These are phyloP conservation scores for Sebastes miniatus DNA, from an alignment of 2,797 vertebrate genomes.

Conservation along the genomic window DNA sequence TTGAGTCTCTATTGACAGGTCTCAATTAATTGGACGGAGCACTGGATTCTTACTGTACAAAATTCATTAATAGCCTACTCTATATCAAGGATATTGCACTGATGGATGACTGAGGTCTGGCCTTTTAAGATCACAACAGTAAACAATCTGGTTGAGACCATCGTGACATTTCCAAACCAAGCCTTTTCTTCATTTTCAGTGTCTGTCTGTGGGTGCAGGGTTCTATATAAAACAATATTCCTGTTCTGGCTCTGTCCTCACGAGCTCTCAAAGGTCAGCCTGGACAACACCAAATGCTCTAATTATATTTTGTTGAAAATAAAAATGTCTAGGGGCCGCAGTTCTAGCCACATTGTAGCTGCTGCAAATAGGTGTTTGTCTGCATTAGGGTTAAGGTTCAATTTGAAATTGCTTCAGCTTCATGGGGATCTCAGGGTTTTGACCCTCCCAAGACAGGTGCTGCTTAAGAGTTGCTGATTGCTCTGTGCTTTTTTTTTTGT, in stretches of 20 bases:
- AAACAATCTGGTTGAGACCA: conserved; percentile 44
- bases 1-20: conserved; percentile 60
- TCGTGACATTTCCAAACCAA: conserved; percentile 59
- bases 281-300: conserved; percentile 46
- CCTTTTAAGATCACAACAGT: conserved; percentile 44
- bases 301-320: conserved; percentile 60
- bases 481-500: background rate
- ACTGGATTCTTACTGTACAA: conserved; percentile 30
- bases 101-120: conserved; percentile 40
- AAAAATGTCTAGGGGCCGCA: conserved; percentile 16
- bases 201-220: background rate
- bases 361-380: conserved; percentile 30
- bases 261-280: conserved; percentile 66
- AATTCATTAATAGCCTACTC: conserved; percentile 38
- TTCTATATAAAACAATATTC: conserved; percentile 53
- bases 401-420: conserved; percentile 42
- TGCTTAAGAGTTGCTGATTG: conserved; percentile 31
- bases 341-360: conserved; percentile 3
- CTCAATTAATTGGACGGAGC: conserved; percentile 55
- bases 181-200: conserved; percentile 18
- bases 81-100: conserved; percentile 30
- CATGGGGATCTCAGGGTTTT: conserved; percentile 17
- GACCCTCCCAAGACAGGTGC: conserved; percentile 11
- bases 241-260: conserved; percentile 41
- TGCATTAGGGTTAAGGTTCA: conserved; percentile 42